phyloP scores from a whole-genome alignment of 2,888 invertebrate genomes.

The Rapana venosa region DNA sequence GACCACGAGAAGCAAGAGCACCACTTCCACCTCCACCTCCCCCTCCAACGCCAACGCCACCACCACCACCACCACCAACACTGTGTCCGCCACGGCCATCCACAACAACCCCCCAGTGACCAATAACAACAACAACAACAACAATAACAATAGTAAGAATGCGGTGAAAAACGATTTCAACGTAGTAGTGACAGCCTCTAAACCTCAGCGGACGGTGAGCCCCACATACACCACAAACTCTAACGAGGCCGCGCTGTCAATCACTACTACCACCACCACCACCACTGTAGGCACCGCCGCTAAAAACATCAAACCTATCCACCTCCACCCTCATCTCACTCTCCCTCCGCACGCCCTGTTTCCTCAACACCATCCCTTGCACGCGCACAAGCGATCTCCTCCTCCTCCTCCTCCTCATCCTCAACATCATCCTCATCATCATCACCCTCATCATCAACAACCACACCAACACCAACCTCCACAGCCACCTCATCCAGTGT shows the following conservation, averaged over 20 bases:
- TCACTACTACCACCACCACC: constrained; percentile 24
- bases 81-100: background rate
- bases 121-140: constrained; percentile 6
- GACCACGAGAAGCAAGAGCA: constrained; percentile 65
- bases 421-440: background rate
- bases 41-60: background rate
- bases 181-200: background rate
- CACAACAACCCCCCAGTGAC: background rate
- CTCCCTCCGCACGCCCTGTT: background rate
- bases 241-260: background rate
- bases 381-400: background rate
- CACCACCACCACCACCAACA: constrained; percentile 40
- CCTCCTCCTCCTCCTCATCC: background rate
- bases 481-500: background rate
- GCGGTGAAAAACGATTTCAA: background rate
- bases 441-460: constrained; percentile 3
- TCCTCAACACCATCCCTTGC: background rate
- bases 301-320: background rate
- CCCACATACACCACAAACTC: background rate
- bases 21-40: background rate
- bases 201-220: background rate
- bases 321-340: constrained; percentile 16
- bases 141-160: background rate
- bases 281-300: background rate
- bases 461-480: background rate